Base-by-base conservation (phyloP, 30 jellyfish, hydroid and myxozoan species). In the Cassiopea xamachana region DNA sequence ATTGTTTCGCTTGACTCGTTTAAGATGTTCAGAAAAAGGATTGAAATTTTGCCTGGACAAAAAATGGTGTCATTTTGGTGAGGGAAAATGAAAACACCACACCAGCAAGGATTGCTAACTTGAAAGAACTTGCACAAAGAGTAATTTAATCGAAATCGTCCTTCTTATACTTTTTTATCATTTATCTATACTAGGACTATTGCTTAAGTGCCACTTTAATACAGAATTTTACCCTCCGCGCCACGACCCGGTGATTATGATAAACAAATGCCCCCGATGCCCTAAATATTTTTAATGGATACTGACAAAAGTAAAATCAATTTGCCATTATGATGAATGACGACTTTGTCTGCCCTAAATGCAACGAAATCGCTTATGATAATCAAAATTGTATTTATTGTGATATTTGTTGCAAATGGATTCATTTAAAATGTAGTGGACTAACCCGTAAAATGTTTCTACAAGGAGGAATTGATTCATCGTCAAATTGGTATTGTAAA, bases 31-130 rank as follows among this genome's bases (percentile, higher is more conserved):
- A 80, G 48, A 49, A 19, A 39, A 13, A 1, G 58, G 61, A 49
- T 18, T 80, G 89, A 79, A 60, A 80, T 9, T 80, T 80, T 60
- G 46, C 46, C 27, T 61, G 89, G 89, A 80, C 89, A 80, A 80
- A 75, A 61, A 80, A 80, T 46, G 89, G 89, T 8, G 79, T 51
- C 48, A 27, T 80, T 45, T 80, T 3, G n/a, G 89, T 75, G 10
- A 80, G 58, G 43, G 59, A 58, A 61, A n/a, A 39, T 45, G 61
- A 80, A n/a, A 44, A 50, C 27, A 78, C 87, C 6, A 43, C 73
- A 44, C 48, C 74, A 78, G 7, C 76, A 10, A 80, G 60, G 27
- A 80, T 80, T n/a, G 43, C 44, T 51, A 18, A 60, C 61, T 47
- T 55, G 39, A 47, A 80, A 19, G 89, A 80, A 51, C 27, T 80